Conservation (phyloP, 2,888 invertebrate species). For the Sepiola atlantica region DNA sequence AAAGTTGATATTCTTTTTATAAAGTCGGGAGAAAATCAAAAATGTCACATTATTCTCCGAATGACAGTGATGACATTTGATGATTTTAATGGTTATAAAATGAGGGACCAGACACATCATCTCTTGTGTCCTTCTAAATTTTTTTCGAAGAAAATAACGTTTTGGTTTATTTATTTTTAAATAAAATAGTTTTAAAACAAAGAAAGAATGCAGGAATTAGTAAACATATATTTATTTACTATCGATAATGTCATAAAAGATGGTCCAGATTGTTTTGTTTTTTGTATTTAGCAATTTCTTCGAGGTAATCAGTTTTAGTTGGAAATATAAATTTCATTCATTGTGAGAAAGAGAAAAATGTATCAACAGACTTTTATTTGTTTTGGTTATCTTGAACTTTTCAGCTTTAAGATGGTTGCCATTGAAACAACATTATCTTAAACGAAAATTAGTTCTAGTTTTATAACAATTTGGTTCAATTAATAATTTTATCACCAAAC, state of each 20-base stretch:
- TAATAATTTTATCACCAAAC: no score
- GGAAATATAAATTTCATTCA: not conserved
- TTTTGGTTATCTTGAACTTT: no score
- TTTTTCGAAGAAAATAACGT: not conserved
- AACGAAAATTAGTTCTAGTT: no score
- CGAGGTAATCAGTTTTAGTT: not conserved
- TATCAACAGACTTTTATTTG: no score
- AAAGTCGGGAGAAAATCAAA: not conserved
- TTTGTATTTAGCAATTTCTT: not conserved
- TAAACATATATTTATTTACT: not conserved
- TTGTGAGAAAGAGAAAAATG: no score
- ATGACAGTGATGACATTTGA: not conserved
- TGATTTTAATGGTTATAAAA: not conserved
- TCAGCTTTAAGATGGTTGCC: no score
- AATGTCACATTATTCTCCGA: not conserved
- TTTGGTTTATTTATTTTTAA: not conserved
- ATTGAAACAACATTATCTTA: no score
- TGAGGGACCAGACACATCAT: not conserved
- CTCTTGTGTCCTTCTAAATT: not conserved
- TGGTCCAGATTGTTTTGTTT: not conserved
- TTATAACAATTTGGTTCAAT: no score
- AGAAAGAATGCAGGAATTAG: not conserved
- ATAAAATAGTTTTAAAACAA: not conserved
- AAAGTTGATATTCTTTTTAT: not conserved
- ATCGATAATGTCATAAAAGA: not conserved